Percentiles rank a stretch among this genome's conserved stretches.
Conservation (phyloP, 30 jellyfish, hydroid and myxozoan species). For the Hydra vulgaris region DNA sequence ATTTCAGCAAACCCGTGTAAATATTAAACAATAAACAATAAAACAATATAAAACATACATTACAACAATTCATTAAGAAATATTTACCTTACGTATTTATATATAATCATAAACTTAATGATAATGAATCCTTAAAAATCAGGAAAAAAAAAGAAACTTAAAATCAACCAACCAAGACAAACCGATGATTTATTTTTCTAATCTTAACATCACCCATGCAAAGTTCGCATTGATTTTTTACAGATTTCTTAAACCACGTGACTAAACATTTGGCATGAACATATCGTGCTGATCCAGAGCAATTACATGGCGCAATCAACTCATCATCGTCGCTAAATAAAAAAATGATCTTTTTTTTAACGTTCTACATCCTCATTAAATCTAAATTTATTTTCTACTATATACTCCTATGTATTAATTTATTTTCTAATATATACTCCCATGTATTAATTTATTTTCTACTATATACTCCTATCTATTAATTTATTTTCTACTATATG, state of each 20-base stretch:
- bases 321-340: conserved; percentile 58
- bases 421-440: background rate
- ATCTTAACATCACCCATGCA: conserved; percentile 78
- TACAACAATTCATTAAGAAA: too few species aligned
- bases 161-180: conserved; percentile 50
- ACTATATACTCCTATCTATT: background rate
- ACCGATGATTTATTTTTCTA: conserved; percentile 43
- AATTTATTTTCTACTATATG: background rate
- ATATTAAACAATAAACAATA: too few species aligned
- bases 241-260: conserved; percentile 94
- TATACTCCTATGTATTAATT: background rate
- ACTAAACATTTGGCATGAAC: conserved; percentile 91
- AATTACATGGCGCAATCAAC: conserved; percentile 83
- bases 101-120: too few species aligned
- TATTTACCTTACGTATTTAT: too few species aligned
- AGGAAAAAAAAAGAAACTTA: background rate
- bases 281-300: conserved; percentile 85
- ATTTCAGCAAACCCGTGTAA: too few species aligned
- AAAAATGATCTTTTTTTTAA: background rate
- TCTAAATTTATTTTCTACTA: background rate
- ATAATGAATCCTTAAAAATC: background rate
- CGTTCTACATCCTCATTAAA: too few species aligned
- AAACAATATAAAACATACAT: too few species aligned
- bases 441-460: too few species aligned
- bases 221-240: conserved; percentile 77